Evolutionary conservation across 2,888 invertebrate species (phyloP).

Genomic region (Bellardia bayeri): DNA sequence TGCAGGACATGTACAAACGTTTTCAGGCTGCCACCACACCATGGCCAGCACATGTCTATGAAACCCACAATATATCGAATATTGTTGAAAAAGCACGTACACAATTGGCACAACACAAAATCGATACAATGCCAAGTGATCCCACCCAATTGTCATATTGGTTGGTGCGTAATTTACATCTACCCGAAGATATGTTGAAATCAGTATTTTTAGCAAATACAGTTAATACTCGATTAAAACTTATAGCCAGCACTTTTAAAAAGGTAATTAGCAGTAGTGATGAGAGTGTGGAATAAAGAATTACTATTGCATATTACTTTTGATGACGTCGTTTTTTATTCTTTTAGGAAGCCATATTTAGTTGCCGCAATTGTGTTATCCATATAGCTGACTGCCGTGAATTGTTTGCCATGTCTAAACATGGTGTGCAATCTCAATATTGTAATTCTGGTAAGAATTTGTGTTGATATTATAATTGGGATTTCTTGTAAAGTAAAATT

Average conservation of each 20-base stretch:
- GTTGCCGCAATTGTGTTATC: slow-evolving; percentile 87
- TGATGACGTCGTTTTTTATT: slow-evolving; percentile 5
- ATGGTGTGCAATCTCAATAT: slow-evolving; percentile 92
- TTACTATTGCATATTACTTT: neutral
- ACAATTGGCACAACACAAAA: slow-evolving; percentile 80
- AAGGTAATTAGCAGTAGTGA: slow-evolving; percentile 74
- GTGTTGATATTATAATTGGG: too few relatives aligned
- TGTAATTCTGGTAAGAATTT: slow-evolving; percentile 88
- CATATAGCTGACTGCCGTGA: slow-evolving; percentile 88
- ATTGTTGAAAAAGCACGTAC: slow-evolving; percentile 83
- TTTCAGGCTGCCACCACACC: slow-evolving; percentile 86
- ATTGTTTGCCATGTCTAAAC: slow-evolving; percentile 92
- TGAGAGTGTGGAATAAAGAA: neutral
- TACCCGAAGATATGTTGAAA: slow-evolving; percentile 87
- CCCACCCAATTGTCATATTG: slow-evolving; percentile 91
- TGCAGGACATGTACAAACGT: slow-evolving; percentile 80
- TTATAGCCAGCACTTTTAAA: slow-evolving; percentile 81
- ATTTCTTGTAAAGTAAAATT: neutral
- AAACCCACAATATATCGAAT: slow-evolving; percentile 86
- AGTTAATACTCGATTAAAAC: slow-evolving; percentile 87
- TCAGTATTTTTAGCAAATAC: slow-evolving; percentile 88
- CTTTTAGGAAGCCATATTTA: slow-evolving; percentile 85
- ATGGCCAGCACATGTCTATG: slow-evolving; percentile 89
- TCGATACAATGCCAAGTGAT: slow-evolving; percentile 87
- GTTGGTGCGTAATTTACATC: slow-evolving; percentile 91